A percentile compares a stretch with the other conserved stretches of the same genome.
Evolutionary conservation across 2,888 invertebrate genomes (phyloP).

Genomic region (Dicyrtoma fusca): DNA sequence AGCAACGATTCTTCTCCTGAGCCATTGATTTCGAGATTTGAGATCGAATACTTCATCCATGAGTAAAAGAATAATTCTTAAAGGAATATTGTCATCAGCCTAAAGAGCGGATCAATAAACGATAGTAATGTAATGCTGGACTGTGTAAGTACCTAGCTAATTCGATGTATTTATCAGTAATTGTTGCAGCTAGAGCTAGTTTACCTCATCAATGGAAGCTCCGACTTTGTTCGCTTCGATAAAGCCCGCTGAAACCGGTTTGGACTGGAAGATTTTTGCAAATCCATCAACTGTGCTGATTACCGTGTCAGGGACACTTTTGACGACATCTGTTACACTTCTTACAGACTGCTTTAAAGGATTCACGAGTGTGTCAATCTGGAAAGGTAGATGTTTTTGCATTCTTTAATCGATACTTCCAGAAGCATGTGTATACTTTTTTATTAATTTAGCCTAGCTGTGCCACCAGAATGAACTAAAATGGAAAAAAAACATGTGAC

Average conservation of each 20-base stretch:
- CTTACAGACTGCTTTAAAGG: slow-evolving; percentile 82
- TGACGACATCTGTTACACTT: slow-evolving; percentile 72
- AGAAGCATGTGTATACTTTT: too few relatives aligned
- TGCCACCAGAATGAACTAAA: too few relatives aligned
- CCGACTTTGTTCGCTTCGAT: slow-evolving; percentile 63
- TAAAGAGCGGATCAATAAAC: too few relatives aligned
- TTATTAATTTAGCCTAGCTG: too few relatives aligned
- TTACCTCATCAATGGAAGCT: slow-evolving; percentile 66
- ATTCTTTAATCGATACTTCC: too few relatives aligned
- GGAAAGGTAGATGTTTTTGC: slow-evolving; percentile 36
- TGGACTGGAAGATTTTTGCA: slow-evolving; percentile 73
- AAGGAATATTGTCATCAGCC: slow-evolving; percentile 75
- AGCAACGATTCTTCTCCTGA: slow-evolving; percentile 74
- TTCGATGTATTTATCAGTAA: not conserved
- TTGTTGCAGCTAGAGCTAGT: too few relatives aligned
- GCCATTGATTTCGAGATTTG: slow-evolving; percentile 79
- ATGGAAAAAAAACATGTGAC: not conserved
- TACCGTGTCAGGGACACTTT: slow-evolving; percentile 83
- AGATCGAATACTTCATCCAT: slow-evolving; percentile 86
- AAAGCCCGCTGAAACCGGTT: slow-evolving; percentile 60
- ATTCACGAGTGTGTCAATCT: slow-evolving; percentile 75
- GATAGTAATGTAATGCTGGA: too few relatives aligned
- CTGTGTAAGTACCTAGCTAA: too few relatives aligned
- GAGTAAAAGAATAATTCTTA: slow-evolving; percentile 75
- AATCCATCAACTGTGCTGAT: slow-evolving; percentile 81